These are phyloP conservation scores for Yponomeuta cagnagella DNA, from an alignment of 2,888 invertebrate genomes.

Conservation along the genomic window DNA sequence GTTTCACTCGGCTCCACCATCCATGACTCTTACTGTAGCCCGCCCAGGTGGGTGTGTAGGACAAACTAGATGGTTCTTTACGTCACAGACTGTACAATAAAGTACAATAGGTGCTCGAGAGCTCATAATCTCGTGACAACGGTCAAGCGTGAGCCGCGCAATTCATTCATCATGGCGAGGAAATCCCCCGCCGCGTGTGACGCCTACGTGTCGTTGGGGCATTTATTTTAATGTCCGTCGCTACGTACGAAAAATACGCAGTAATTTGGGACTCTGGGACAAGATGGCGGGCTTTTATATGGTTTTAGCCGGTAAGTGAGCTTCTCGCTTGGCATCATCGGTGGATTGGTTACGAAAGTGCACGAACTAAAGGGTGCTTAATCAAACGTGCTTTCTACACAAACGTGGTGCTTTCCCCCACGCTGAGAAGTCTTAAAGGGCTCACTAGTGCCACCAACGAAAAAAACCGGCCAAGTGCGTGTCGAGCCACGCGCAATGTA, in stretches of 20 bases:
- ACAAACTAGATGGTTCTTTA: background rate
- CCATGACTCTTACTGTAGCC: too few relatives aligned
- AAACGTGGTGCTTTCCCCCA: too few relatives aligned
- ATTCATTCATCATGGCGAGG: slow-evolving; percentile 41
- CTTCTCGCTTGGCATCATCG: too few relatives aligned
- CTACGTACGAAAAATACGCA: background rate
- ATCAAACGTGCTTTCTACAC: too few relatives aligned
- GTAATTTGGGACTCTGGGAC: slow-evolving; percentile 1
- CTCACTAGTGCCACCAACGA: too few relatives aligned
- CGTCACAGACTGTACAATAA: slow-evolving; percentile 23
- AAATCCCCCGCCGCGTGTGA: slow-evolving; percentile 33
- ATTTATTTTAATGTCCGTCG: slow-evolving; percentile 18
- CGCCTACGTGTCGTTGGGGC: slow-evolving; percentile 29
- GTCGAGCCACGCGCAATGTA: too few relatives aligned
- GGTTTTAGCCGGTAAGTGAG: background rate
- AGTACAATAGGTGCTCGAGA: slow-evolving; percentile 35
- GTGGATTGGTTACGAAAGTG: too few relatives aligned
- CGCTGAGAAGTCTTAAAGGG: too few relatives aligned
- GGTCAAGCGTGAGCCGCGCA: slow-evolving; percentile 36
- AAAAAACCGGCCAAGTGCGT: too few relatives aligned
- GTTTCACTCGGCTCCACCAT: too few relatives aligned
- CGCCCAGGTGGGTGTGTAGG: too few relatives aligned
- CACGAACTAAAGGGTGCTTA: too few relatives aligned
- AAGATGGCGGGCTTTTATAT: background rate
- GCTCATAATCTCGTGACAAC: slow-evolving; percentile 45